phyloP scores from a whole-genome alignment of 2,888 invertebrate genomes.

The Sarcophaga caerulescens region DNA sequence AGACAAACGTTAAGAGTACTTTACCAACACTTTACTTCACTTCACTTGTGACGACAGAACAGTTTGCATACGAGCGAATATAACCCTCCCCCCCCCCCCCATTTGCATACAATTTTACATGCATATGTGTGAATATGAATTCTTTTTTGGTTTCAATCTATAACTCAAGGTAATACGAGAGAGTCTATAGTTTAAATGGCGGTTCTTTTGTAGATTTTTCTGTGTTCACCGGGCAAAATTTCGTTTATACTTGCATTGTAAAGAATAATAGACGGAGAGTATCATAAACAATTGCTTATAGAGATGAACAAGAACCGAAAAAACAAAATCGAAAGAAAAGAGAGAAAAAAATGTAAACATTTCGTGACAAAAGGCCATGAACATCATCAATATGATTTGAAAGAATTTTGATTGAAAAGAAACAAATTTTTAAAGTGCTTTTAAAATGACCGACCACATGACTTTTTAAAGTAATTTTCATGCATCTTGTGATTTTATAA shows the following conservation, averaged over 20 bases:
- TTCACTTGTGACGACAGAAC: constrained; percentile 55
- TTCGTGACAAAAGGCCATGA: constrained; percentile 50
- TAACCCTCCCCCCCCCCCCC: no score
- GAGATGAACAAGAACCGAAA: no score
- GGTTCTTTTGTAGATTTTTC: constrained; percentile 49
- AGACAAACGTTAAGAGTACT: constrained; percentile 49
- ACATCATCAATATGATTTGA: constrained; percentile 33
- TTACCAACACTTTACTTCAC: constrained; percentile 55
- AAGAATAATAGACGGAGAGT: neutral
- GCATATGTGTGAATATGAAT: neutral
- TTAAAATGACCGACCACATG: no score
- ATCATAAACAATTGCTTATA: no score
- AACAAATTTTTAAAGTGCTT: neutral
- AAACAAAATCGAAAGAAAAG: neutral
- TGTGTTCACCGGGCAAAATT: neutral
- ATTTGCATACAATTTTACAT: neutral
- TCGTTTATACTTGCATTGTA: neutral
- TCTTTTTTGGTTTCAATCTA: constrained; percentile 15
- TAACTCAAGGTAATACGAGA: constrained; percentile 47
- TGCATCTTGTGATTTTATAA: no score
- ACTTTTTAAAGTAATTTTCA: no score
- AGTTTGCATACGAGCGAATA: constrained; percentile 36
- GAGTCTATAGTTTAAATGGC: constrained; percentile 35
- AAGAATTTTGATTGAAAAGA: constrained; percentile 18
- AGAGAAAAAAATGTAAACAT: constrained; percentile 20